These are phyloP conservation scores for Thalassarche chlororhynchos DNA, from an alignment of 2,113 vertebrate genomes.

Conservation along the genomic window DNA sequence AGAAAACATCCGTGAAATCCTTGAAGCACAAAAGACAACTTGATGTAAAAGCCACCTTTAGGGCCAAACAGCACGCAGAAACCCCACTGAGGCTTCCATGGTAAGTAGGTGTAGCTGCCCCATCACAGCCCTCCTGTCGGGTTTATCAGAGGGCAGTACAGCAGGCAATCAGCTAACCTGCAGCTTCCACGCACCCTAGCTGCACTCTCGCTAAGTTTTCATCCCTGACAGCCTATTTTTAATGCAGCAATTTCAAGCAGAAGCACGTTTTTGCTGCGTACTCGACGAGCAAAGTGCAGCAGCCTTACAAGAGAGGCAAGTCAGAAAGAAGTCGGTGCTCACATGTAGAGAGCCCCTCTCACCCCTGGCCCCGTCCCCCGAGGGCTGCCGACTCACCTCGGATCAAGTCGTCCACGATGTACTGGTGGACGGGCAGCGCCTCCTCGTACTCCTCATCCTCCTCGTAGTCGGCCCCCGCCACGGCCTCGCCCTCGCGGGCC, in stretches of 20 bases:
- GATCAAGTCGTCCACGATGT: slow-evolving; percentile 66
- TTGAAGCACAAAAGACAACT: accelerated
- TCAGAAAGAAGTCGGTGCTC: accelerated
- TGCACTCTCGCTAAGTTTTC: accelerated
- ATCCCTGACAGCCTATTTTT: background rate
- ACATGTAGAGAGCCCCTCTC: background rate
- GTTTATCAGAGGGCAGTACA: no score
- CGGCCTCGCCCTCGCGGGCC: background rate
- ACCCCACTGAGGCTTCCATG: no score
- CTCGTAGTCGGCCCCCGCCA: slow-evolving; percentile 42
- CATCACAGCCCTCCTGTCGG: background rate
- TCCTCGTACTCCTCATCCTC: slow-evolving; percentile 66
- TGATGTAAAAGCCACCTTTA: background rate
- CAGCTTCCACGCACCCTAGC: background rate
- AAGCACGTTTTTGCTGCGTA: accelerated
- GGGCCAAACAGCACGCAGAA: background rate
- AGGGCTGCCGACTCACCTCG: slow-evolving; percentile 57
- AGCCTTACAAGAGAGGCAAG: accelerated
- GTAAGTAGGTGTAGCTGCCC: accelerated
- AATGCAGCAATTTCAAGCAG: background rate
- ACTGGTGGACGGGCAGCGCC: slow-evolving; percentile 46
- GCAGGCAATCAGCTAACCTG: no score
- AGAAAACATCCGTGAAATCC: background rate
- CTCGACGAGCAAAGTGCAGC: accelerated
- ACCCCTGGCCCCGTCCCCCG: background rate